Evolutionary conservation across 2,113 vertebrate species (phyloP), one percentile per base, ranked within the genome.

Genomic region (Tetraodon nigroviridis): DNA sequence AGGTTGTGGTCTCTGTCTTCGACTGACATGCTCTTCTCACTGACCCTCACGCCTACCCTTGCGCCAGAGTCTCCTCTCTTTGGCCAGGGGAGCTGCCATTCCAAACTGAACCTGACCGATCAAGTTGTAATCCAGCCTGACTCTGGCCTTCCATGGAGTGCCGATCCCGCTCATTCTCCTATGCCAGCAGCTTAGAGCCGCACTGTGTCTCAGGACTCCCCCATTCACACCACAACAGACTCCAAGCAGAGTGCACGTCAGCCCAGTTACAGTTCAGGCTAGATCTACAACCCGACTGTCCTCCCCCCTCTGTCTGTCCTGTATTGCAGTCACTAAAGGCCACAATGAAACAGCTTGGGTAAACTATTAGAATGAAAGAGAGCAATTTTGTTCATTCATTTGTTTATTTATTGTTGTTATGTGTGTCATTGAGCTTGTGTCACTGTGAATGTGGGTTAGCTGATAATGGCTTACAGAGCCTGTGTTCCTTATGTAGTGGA

Each of bases 181-280:
- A 91, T 88, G 89, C 86, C 82, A 85, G 83, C 82, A 89, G 86
- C 86, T 89, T 82, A 76, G 86, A 87, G 91, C 87, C 85, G 86
- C 90, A 89, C 84, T 87, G 88, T 90, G 89, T 91, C 90, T 91
- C 91, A 91, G 90, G 91, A 92, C 84, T 88, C 83, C 78, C 88
- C 77, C 86, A 88, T 87, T 87, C 76, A 56, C 87, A 84, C 84
- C 81, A 82, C 78, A 80, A 75, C 78, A 81, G 81, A 87, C 87
- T 89, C 68, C 79, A 80, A 84, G 73, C 80, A 77, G 78, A 80
- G 76, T 64, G 69, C 79, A 60, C 54, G 69, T 68, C 87, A 82
- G 81, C 79, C 66, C 81, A 68, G 73, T 70, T 75, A 64, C 82
- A 73, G 76, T 67, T 81, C 72, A 75, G 80, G 82, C 78, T 82